A percentile compares a stretch with the other conserved stretches of the same genome.
Evolutionary conservation across 1,140 invertebrate genomes (phyloP).

Genomic region (Drosophila novamexicana): DNA sequence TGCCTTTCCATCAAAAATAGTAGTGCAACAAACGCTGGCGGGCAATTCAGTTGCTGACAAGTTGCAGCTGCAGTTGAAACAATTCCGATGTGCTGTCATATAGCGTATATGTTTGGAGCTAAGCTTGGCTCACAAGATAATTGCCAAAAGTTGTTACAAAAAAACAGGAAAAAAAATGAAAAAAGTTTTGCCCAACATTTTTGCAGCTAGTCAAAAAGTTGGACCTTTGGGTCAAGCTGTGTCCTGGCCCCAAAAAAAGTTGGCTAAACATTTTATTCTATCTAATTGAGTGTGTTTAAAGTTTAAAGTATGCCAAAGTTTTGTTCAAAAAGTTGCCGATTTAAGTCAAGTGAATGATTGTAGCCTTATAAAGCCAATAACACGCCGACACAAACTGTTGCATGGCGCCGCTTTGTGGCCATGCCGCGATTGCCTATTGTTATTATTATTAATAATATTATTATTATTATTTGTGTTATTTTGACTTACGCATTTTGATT

Average conservation of each 20-base stretch:
- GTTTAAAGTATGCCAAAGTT: conserved; percentile 80
- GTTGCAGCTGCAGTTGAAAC: conserved; percentile 39
- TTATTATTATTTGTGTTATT: conserved; percentile 52
- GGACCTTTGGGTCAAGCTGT: conserved; percentile 78
- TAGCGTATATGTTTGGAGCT: conserved; percentile 47
- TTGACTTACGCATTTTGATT: conserved; percentile 67
- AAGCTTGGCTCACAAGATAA: conserved; percentile 71
- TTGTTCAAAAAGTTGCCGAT: conserved; percentile 51
- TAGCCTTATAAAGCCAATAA: conserved; percentile 45
- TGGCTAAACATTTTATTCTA: conserved; percentile 81
- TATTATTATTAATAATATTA: conserved; percentile 21
- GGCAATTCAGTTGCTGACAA: conserved; percentile 49
- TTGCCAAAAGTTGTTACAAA: conserved; percentile 74
- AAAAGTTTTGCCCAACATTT: conserved; percentile 64
- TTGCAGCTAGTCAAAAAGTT: conserved; percentile 81
- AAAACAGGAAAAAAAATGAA: conserved; percentile 26
- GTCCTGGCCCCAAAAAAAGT: conserved; percentile 62
- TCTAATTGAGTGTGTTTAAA: conserved; percentile 83
- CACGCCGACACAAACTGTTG: conserved; percentile 59
- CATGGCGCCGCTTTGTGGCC: background rate
- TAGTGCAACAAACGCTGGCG: conserved; percentile 32
- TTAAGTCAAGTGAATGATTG: conserved; percentile 43
- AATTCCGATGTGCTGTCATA: conserved; percentile 13
- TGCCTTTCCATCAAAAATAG: conserved; percentile 14
- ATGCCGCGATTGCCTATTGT: conserved; percentile 14